Base-by-base conservation (phyloP, 2,797 vertebrate species). In the Pseudochirops cupreus region DNA sequence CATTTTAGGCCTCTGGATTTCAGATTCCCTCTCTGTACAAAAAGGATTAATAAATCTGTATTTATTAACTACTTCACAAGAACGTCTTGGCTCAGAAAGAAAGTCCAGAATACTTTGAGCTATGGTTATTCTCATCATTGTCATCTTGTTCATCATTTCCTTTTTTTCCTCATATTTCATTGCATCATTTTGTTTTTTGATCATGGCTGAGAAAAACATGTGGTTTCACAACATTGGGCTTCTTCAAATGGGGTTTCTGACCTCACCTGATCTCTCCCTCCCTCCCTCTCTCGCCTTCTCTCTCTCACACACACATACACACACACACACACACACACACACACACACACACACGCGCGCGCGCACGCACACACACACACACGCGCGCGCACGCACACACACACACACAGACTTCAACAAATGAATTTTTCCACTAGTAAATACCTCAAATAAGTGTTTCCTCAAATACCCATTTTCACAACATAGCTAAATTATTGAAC, bases 91-190 rank as follows among this genome's bases (percentile, higher is more conserved):
- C 39, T 97, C 87, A 59, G 89, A 96, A 82, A 94, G 91, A 94
- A 62, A 33, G 82, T 46, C 10, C 26, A 67, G 92, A 59, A 94
- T 91, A 55, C 0, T 93, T 91, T 96, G 91, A 26, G 10, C n/a
- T 94, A 7, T 58, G 57, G 3, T 62, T 94, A 31, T 26, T 33
- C 92, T 91, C 93, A 56, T 74, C 74, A 57, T 62, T 95, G 59
- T 93, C 12, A 91, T 93, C 94, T 95, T 82, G 58, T 92, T 92
- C 92, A 91, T 7, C 93, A n/a, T 56, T 93, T 91, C 89, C 28
- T 95, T 94, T 33, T 90, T 93, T 97, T 87, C 87, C 89, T 92
- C 59, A 90, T 58, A 96, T 92, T 96, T 95, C 16, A 57, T 21
- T 58, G 14, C 57, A 90, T 4, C 59, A 95, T 96, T 96, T 92